Evolutionary conservation across 37 sponge, comb jelly and placozoan genomes (phyloP), one percentile per base, ranked within the genome.

Genomic region (Chondrilla cf. caribensis): DNA sequence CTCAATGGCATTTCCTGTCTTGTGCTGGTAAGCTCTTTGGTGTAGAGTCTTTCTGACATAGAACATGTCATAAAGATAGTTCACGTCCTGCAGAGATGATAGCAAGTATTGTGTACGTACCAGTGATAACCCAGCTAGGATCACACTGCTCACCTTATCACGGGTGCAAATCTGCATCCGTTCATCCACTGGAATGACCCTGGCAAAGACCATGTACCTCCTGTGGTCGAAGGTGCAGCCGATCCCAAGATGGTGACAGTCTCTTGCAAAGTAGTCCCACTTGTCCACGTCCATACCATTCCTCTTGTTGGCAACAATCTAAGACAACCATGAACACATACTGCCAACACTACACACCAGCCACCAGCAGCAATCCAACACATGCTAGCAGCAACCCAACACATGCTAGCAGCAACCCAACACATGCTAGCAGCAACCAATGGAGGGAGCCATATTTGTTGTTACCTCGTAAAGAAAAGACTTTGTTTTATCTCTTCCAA

Each of bases 231-330:
- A 95, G 65, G 80, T 95, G 62, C 83, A 90, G 17, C 89, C 82
- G 9, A 98, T 90, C 0, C 96, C 96, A 19, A 98, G 83, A 51
- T 87, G 82, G 60, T 98, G 88, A 42, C 94, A 93, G 67, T 98
- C 99, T 36, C 99, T 58, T 2, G 95, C 86, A 86, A 98, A 91
- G 84, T 98, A 98, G 82, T 98, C 99, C 93, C 97, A 98, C 83
- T 98, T 98, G 78, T 98, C 99, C 38, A 98, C 99, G 79, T 98
- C 99, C 62, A 96, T 86, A 0, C 97, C 97, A 78, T 87, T 98
- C 77, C 84, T 77, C 83, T 98, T 94, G 79, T 98, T 98, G 35
- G 96, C 93, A 25, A 98, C 97, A 40, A 98, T 92, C 89, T 95
- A n/a, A n/a, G n/a, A n/a, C n/a, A n/a, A n/a, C n/a, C n/a, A n/a